A percentile compares a stretch with the other conserved stretches of the same genome.
Conservation (phyloP, 2,888 invertebrate species). For the Clunio marinus region DNA sequence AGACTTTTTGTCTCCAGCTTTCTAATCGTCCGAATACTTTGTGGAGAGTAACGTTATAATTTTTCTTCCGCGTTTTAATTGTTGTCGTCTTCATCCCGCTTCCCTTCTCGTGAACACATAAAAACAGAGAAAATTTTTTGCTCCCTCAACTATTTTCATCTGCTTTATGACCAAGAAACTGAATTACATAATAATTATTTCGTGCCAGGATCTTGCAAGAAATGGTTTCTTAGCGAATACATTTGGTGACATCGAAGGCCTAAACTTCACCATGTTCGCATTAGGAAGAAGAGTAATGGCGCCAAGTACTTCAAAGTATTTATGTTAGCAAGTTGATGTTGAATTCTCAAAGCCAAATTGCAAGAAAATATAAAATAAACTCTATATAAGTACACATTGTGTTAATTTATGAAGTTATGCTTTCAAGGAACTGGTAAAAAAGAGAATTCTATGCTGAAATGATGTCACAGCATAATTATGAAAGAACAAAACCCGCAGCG, state of each 20-base stretch:
- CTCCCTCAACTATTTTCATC: constrained; percentile 2
- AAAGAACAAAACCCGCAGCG: no score
- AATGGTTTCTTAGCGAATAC: not conserved
- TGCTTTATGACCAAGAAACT: not conserved
- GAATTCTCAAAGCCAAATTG: constrained; percentile 29
- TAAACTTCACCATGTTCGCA: not conserved
- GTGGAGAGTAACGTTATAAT: not conserved
- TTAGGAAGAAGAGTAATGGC: constrained; percentile 9
- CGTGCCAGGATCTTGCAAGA: not conserved
- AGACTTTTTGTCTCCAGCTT: constrained; percentile 25
- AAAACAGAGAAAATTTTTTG: not conserved
- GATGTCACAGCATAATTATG: no score
- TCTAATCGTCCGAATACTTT: not conserved
- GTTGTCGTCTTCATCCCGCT: not conserved
- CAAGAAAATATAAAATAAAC: not conserved
- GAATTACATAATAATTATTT: not conserved
- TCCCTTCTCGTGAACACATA: not conserved
- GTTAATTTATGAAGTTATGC: constrained; percentile 14
- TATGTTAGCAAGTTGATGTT: no score
- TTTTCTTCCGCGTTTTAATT: constrained; percentile 26
- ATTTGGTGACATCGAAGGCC: constrained; percentile 1
- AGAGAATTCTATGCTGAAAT: not conserved
- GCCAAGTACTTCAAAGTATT: not conserved
- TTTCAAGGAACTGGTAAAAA: not conserved
- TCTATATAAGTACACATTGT: no score